phyloP scores from a whole-genome alignment of 1,140 invertebrate genomes.

The Bombus ignitus region DNA sequence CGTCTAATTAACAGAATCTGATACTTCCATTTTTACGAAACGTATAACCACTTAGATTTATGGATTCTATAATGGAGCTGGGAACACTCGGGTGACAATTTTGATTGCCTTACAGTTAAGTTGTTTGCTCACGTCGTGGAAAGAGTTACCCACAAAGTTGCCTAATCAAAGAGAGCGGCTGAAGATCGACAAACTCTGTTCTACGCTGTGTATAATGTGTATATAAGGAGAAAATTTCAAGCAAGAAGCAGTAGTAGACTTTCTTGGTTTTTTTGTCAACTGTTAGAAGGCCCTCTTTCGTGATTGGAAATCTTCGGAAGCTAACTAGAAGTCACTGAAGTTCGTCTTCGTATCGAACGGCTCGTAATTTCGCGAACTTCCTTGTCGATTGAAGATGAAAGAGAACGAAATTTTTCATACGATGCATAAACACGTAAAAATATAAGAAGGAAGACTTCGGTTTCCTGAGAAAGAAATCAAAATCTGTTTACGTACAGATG shows the following conservation, averaged over 20 bases:
- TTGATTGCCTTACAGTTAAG: not conserved
- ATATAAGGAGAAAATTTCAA: not conserved
- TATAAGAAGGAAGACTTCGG: no score
- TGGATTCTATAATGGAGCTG: not conserved
- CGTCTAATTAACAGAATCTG: not conserved
- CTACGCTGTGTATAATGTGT: not conserved
- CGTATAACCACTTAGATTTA: not conserved
- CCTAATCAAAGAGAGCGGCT: conserved; percentile 13
- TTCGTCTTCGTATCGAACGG: not conserved
- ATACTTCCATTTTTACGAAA: conserved; percentile 7
- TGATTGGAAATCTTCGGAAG: not conserved
- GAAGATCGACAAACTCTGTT: not conserved
- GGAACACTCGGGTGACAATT: not conserved
- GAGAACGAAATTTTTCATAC: not conserved
- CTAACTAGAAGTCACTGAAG: not conserved
- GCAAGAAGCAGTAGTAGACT: not conserved
- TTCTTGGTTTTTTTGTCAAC: not conserved
- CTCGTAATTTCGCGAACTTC: not conserved
- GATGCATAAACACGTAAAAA: not conserved
- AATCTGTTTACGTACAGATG: no score
- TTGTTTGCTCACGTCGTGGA: not conserved
- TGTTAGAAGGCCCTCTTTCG: not conserved
- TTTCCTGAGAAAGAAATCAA: no score
- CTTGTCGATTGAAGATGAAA: not conserved
- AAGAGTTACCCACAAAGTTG: not conserved